Percentiles rank a stretch among this genome's conserved stretches.
Conservation (phyloP, 2,888 invertebrate species). For the Lithophane ornitopus region DNA sequence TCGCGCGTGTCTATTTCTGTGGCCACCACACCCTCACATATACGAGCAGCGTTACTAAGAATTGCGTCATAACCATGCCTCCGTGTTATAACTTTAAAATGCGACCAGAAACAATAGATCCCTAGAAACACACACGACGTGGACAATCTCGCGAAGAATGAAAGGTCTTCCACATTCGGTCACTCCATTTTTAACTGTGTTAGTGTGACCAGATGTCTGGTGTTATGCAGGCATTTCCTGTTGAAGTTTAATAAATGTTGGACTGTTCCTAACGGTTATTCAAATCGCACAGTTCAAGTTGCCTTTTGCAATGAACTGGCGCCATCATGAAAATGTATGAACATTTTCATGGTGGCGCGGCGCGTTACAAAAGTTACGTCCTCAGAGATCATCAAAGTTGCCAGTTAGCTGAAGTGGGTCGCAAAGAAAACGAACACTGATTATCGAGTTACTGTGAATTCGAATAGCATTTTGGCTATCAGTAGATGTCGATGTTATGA, state of each 20-base stretch:
- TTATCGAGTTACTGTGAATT: conserved; percentile 58
- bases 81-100: conserved; percentile 65
- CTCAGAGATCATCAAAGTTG: conserved; percentile 64
- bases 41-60: conserved; percentile 47
- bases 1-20: conserved; percentile 73
- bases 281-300: background rate
- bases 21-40: conserved; percentile 76
- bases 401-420: conserved; percentile 70
- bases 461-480: conserved; percentile 41
- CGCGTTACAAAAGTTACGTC: conserved; percentile 31
- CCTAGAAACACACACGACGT: conserved; percentile 6
- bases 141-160: conserved; percentile 5
- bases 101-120: conserved; percentile 42
- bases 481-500: conserved; percentile 26
- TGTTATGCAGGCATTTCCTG: conserved; percentile 45
- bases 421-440: conserved; percentile 64
- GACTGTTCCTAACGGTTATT: background rate
- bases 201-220: conserved; percentile 55
- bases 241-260: conserved; percentile 22
- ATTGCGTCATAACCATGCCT: conserved; percentile 83
- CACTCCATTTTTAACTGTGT: conserved; percentile 28
- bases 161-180: conserved; percentile 44
- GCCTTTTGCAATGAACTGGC: conserved; percentile 4
- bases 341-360: no score
- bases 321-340: conserved; percentile 25